Conservation (phyloP, 2,888 invertebrate genomes). For the Noctua comes region DNA sequence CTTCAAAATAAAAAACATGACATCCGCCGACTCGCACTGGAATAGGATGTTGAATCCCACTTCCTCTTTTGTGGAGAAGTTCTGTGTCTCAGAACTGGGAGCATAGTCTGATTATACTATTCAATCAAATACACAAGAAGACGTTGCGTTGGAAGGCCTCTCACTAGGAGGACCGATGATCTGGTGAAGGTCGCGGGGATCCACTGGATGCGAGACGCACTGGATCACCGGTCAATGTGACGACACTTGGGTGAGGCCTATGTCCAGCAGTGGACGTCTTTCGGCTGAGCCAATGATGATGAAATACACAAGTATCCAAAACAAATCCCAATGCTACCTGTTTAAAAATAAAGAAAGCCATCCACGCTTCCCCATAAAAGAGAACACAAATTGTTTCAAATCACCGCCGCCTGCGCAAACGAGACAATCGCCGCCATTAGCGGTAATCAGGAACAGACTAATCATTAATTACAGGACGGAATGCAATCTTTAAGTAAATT, state of each 20-base stretch:
- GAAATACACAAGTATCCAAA: neutral
- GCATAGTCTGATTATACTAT: neutral
- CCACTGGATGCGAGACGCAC: too few relatives aligned
- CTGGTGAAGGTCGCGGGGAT: too few relatives aligned
- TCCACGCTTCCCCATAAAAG: conserved; percentile 23
- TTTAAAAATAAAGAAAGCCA: conserved; percentile 24
- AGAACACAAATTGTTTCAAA: conserved; percentile 65
- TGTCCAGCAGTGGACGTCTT: too few relatives aligned
- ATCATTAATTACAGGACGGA: conserved; percentile 83
- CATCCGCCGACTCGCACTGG: neutral
- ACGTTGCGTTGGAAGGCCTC: too few relatives aligned
- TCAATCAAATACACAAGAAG: neutral
- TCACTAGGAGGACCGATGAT: too few relatives aligned
- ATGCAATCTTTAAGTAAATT: conserved; percentile 85
- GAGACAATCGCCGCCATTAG: conserved; percentile 76
- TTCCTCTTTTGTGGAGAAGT: rapidly evolving
- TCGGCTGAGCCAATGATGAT: too few relatives aligned
- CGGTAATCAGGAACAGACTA: conserved; percentile 83
- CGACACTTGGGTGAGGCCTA: too few relatives aligned
- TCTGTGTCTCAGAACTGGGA: neutral
- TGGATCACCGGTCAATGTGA: too few relatives aligned
- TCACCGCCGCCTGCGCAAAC: conserved; percentile 72
- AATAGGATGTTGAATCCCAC: neutral
- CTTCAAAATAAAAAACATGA: neutral
- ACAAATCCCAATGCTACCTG: neutral